Evolutionary conservation across 2,113 vertebrate species (phyloP), one percentile per base, ranked within the genome.

Genomic region (Beaufortia kweichowensis): DNA sequence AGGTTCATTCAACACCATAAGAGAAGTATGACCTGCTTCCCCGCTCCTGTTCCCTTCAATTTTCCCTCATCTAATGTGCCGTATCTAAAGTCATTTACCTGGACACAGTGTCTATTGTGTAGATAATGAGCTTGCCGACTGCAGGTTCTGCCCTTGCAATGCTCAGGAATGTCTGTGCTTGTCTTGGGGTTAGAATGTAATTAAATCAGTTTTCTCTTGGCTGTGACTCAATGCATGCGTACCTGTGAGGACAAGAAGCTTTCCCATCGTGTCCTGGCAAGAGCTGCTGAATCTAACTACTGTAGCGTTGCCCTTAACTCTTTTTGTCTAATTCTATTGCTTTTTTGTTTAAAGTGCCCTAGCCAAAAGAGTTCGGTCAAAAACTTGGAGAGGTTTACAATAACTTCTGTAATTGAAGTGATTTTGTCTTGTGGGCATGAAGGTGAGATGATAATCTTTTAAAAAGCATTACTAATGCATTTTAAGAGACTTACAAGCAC

Each of bases 121-220:
- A 74, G 70, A 73, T 82, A 79, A 82, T 77, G 79, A 77, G 68
- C 56, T 77, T 86, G 76, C 82, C 84, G 84, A 87, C 88, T 87
- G 85, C 78, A 82, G 69, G 76, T 85, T 84, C 83, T 82, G 81
- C 78, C 86, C 84, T 81, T 83, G 84, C 76, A 70, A 82, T 72
- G 78, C 78, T 79, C 71, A 66, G 19, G 78, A 43, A 85, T 86
- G 84, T 65, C 75, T 79, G 78, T 76, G 53, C 78, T 68, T 82
- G 83, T 78, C 57, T 76, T 53, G 78, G 69, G 41, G 66, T 82
- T 78, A 84, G 64, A 86, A 83, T 85, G 79, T 86, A 82, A 89
- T 91, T 90, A 91, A 90, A 89, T 84, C 77, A 88, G 84, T 81
- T 85, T 85, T 86, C 76, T 83, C 70, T 69, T 83, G 85, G 84